Evolutionary conservation across 2,888 invertebrate genomes (phyloP), one percentile per base, ranked within the genome.

Genomic region (Tromatobia lineatoria): DNA sequence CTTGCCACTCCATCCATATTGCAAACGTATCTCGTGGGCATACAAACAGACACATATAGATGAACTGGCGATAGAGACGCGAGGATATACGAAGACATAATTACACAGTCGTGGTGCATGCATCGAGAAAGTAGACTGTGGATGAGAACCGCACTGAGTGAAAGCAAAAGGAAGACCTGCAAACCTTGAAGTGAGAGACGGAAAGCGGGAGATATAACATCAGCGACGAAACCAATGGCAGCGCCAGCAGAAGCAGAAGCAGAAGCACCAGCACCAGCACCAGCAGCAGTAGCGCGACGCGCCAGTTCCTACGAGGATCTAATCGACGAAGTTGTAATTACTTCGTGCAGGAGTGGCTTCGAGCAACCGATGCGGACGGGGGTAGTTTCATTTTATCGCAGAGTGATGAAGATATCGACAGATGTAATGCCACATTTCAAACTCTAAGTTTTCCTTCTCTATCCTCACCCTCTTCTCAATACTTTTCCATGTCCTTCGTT

Each of bases 301-400:
- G 74, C 71, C 73, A 84, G 76, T 82, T 89, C 88, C 89, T 86
- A 88, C 88, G 87, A 89, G 81, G 87, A 89, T 90, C 89, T 89
- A 90, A 89, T 91, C 90, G 89, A 89, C 88, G 87, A 91, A 91
- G 87, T 91, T 91, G 90, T 91, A 91, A 91, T 91, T 91, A 91
- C 91, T 91, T 91, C 78, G 86, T 38, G 69, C 77, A 75, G 82
- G 71, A 80, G 77, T 81, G 80, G 79, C 74, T 80, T 57, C 47
- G 74, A 73, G 59, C 57, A 47, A 59, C 45, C 29, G 73, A 47
- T 67, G 59, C 25, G 70, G 61, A 57, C 67, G 77, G 59, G 84
- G 52, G 74, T 76, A 87, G 88, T 91, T 91, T 90, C 89, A 90
- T 90, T 91, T 90, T 89, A 91, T 91, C 87, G 88, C 86, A 80